Evolutionary conservation across 2,888 invertebrate genomes (phyloP), one percentile per base, ranked within the genome.

Genomic region (Pterostichus niger): DNA sequence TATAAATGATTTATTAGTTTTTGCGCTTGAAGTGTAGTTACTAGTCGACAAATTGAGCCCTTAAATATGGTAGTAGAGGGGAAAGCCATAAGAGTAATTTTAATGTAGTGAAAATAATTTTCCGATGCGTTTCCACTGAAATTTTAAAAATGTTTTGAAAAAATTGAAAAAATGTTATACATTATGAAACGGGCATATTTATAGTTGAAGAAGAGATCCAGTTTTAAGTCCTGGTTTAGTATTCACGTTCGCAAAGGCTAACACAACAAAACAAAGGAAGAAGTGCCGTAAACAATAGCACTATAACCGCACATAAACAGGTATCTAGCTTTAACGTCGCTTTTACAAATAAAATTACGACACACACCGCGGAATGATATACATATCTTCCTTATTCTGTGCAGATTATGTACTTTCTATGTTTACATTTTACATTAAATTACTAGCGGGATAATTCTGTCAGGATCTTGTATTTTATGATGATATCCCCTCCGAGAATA

Each of bases 341-440:
- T 35, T 56, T 77, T 77, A 35, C 77, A 77, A 56, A 77, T 77
- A 77, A 77, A 77, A 77, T 77, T 77, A 77, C 77, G 40, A 77
- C 7, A 6, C 52, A 40, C 77, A 40, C 13, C 56, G 40, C 11
- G 77, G 35, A 52, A 77, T 77, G 31, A 77, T 75, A 75, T 54
- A 49, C 49, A 52, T 75, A 52, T 75, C 64, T 64, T 64, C 64
- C 31, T 64, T 71, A 71, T 71, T 71, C 46, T 15, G 10, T 44
- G 13, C 33, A 35, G 64, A 64, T 64, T 35, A 64, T 35, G 35
- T 64, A 64, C 13, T 35, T 71, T 71, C 40, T 17, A 44, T 64
- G 13, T 59, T 40, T 71, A 71, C 44, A 44, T 71, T 40, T 44
- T 71, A 71, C 44, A 71, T 40, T 71, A 68, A 9, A 56, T 13